phyloP scores from a whole-genome alignment of 2,113 vertebrate species.

The Nibea albiflora region DNA sequence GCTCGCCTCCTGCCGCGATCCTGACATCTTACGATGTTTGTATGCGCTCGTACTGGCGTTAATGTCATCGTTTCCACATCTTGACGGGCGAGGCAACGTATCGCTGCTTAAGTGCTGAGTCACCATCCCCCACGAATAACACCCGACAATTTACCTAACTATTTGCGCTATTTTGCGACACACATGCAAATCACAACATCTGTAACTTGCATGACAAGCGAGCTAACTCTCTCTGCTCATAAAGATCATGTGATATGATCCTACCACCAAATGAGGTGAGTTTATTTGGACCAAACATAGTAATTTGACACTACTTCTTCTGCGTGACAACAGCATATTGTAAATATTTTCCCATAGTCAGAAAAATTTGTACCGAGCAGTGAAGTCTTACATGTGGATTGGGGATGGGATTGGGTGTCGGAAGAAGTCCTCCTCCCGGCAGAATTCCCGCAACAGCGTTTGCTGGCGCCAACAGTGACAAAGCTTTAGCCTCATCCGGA shows the following conservation, averaged over 20 bases:
- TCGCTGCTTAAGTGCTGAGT: not conserved
- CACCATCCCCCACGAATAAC: not conserved
- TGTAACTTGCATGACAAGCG: not conserved
- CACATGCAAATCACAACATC: no score
- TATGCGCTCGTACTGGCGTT: not conserved
- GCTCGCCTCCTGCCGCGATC: not conserved
- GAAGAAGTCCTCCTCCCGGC: constrained; percentile 97
- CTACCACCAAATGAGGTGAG: not conserved
- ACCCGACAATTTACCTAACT: not conserved
- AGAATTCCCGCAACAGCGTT: constrained; percentile 98
- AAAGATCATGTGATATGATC: not conserved
- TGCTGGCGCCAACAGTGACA: constrained; percentile 98
- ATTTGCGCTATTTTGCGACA: no score
- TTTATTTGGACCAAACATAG: not conserved
- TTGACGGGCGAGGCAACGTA: not conserved
- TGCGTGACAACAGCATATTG: not conserved
- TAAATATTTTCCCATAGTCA: not conserved
- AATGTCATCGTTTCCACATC: not conserved
- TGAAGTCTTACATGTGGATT: constrained; percentile 85
- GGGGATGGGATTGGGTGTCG: constrained; percentile 93
- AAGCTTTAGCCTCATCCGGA: constrained; percentile 99
- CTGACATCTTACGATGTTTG: not conserved
- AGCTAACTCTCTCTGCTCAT: not conserved
- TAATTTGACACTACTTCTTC: not conserved
- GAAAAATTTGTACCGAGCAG: not conserved